A percentile compares a stretch with the other conserved stretches of the same genome.
Evolutionary conservation across 2,797 vertebrate species (phyloP).

Genomic region (Gephyroberyx darwinii): DNA sequence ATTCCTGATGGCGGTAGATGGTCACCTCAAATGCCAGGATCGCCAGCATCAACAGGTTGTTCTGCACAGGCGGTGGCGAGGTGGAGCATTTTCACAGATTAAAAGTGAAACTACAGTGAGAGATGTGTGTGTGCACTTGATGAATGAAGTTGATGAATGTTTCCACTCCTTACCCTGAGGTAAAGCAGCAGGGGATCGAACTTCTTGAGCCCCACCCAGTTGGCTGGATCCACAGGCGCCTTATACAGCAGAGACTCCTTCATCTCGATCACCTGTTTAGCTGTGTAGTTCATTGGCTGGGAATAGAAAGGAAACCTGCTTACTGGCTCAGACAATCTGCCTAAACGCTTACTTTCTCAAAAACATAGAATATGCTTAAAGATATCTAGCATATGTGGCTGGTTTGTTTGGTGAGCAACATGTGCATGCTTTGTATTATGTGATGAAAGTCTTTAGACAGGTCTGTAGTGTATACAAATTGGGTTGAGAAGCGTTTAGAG

Average conservation of each 20-base stretch:
- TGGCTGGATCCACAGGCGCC: constrained; percentile 83
- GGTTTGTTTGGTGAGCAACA: not conserved
- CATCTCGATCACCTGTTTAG: constrained; percentile 54
- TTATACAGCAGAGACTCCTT: constrained; percentile 85
- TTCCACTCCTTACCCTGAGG: constrained; percentile 86
- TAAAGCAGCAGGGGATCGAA: constrained; percentile 84
- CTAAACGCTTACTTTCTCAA: not conserved
- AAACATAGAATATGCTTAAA: not conserved
- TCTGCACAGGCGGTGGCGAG: constrained; percentile 73
- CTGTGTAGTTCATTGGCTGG: constrained; percentile 80
- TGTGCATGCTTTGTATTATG: not conserved
- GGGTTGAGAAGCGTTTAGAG: not conserved
- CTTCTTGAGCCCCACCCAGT: constrained; percentile 94
- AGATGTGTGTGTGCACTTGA: not conserved
- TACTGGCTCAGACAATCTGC: not conserved
- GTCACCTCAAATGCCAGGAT: constrained; percentile 96
- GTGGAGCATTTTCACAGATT: too few relatives aligned
- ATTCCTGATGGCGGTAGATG: constrained; percentile 94
- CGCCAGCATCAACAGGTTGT: constrained; percentile 94
- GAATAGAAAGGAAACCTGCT: constrained; percentile 47
- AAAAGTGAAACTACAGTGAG: too few relatives aligned
- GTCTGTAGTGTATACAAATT: not conserved
- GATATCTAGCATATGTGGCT: not conserved
- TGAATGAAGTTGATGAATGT: not conserved
- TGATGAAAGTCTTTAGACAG: not conserved